Evolutionary conservation across 2,113 vertebrate genomes (phyloP).

Genomic region (Lota lota): DNA sequence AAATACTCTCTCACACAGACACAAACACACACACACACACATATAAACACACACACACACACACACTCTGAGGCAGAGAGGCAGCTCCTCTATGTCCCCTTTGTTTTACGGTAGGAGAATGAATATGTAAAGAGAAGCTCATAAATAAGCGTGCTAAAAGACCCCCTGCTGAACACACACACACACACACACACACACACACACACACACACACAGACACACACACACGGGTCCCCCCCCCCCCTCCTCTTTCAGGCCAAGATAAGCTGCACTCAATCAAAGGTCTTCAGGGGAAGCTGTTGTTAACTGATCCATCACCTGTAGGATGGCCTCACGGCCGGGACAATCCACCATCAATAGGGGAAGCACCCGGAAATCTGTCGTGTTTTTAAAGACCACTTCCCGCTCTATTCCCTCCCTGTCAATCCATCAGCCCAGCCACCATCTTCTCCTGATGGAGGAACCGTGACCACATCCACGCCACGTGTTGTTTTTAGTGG

Average conservation of each 20-base stretch:
- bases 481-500: no score
- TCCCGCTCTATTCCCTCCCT: no score
- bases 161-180: slow-evolving; percentile 50
- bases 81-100: slow-evolving; percentile 31
- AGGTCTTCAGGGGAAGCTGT: slow-evolving; percentile 59
- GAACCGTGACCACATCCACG: no score
- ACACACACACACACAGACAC: slow-evolving; percentile 12
- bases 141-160: slow-evolving; percentile 74
- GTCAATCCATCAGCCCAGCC: no score
- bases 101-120: slow-evolving; percentile 69
- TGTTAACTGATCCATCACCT: slow-evolving; percentile 61
- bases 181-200: slow-evolving; percentile 14
- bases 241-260: slow-evolving; percentile 34
- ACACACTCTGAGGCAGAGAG: background rate
- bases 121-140: slow-evolving; percentile 78
- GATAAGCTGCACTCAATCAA: slow-evolving; percentile 57
- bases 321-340: slow-evolving; percentile 41
- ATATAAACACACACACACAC: background rate
- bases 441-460: no score
- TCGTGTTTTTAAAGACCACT: no score
- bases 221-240: background rate
- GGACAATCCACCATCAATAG: slow-evolving; percentile 44
- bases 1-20: background rate
- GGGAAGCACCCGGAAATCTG: slow-evolving; percentile 12
- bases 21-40: background rate